Evolutionary conservation across 2,113 vertebrate species (phyloP).

Genomic region (Grammomys dolichurus): DNA sequence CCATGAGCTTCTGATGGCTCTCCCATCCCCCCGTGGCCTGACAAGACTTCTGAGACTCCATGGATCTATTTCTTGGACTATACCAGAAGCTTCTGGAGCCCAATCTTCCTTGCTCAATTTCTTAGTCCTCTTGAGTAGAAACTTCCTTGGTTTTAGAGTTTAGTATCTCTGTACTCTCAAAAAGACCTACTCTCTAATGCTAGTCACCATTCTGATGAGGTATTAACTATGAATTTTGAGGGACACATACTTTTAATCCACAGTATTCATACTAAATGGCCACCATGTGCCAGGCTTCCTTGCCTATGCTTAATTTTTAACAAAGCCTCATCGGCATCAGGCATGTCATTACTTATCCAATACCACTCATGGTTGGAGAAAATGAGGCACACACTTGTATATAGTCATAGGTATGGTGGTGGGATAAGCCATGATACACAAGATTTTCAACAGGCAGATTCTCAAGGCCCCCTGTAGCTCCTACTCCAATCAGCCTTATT

Average conservation of each 20-base stretch:
- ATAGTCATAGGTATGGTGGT: neutral
- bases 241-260: neutral
- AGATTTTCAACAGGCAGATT: neutral
- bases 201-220: neutral
- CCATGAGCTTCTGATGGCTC: neutral
- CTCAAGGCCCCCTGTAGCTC: neutral
- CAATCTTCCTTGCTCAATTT: neutral
- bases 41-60: neutral
- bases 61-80: neutral
- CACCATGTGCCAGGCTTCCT: neutral
- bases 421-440: fast-evolving
- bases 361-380: neutral
- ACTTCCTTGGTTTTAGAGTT: too few species aligned
- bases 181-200: neutral
- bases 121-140: neutral
- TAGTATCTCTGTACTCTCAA: neutral
- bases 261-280: neutral
- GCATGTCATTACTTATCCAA: neutral
- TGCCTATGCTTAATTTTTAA: neutral
- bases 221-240: neutral
- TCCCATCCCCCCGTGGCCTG: neutral
- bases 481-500: neutral
- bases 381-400: neutral
- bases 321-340: neutral
- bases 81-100: neutral